These are phyloP conservation scores for Ivindomyrus marchei DNA, from an alignment of 2,113 vertebrate species.

Conservation along the genomic window DNA sequence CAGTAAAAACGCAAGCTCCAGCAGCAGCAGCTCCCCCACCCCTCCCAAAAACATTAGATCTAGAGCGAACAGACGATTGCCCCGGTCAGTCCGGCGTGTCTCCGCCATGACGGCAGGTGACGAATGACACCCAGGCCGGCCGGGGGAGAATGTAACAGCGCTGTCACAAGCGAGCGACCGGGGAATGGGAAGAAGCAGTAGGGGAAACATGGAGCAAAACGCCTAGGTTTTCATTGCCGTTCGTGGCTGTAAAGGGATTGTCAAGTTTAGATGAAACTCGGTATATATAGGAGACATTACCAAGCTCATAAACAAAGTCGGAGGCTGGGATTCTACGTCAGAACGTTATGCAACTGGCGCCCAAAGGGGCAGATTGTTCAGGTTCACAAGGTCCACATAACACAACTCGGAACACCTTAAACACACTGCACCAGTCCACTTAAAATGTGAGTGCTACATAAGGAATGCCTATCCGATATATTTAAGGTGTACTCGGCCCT, in stretches of 20 bases:
- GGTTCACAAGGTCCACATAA: neutral
- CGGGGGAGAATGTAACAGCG: constrained; percentile 46
- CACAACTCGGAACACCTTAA: neutral
- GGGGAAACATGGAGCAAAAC: neutral
- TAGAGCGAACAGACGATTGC: constrained; percentile 46
- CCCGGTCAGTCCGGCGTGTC: constrained; percentile 59
- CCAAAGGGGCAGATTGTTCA: neutral
- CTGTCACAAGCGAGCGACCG: constrained; percentile 51
- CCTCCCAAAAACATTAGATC: neutral
- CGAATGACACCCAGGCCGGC: constrained; percentile 53
- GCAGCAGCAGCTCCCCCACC: neutral
- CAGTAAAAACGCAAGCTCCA: neutral
- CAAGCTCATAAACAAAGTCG: neutral
- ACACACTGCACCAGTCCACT: neutral
- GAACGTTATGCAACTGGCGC: neutral
- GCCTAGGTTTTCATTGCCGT: neutral
- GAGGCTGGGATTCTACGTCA: neutral
- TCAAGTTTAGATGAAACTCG: neutral
- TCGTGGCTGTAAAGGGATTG: neutral
- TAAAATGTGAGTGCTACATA: neutral
- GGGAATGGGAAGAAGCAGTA: constrained; percentile 49
- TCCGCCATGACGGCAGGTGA: constrained; percentile 59
- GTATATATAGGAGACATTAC: neutral
- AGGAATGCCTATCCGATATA: neutral
- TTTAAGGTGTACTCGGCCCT: neutral